Evolutionary conservation across 2,888 invertebrate genomes (phyloP).

Genomic region (Drosophila macrospina): DNA sequence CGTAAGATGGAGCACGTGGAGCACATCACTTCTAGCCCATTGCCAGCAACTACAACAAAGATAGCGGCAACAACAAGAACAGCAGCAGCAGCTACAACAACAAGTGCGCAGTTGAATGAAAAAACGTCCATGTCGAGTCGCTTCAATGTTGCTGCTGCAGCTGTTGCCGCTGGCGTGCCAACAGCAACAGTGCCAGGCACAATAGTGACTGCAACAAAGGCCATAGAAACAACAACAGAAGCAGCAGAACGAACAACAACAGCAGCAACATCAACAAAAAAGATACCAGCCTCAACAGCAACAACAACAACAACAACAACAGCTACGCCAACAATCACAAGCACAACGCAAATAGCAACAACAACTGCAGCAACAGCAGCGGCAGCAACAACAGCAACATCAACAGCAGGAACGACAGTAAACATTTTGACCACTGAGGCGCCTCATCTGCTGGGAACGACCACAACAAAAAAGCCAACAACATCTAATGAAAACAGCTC

Average conservation of each 20-base stretch:
- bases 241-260: conserved; percentile 9
- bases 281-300: conserved; percentile 11
- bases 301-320: conserved; percentile 29
- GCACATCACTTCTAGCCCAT: conserved; percentile 9
- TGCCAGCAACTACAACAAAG: not conserved
- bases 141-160: conserved; percentile 3
- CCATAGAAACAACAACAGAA: conserved; percentile 28
- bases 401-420: conserved; percentile 22
- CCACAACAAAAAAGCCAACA: conserved; percentile 43
- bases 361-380: conserved; percentile 21
- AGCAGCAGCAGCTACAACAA: conserved; percentile 21
- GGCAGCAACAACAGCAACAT: conserved; percentile 40
- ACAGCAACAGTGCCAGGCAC: conserved; percentile 23
- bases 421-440: conserved; percentile 28
- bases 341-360: not conserved
- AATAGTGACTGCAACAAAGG: conserved; percentile 1
- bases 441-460: conserved; percentile 17
- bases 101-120: conserved; percentile 23
- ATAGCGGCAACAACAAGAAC: conserved; percentile 12
- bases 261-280: conserved; percentile 10
- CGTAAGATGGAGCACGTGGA: conserved; percentile 21
- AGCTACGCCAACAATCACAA: not conserved
- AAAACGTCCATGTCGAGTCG: conserved; percentile 8
- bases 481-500: conserved; percentile 55
- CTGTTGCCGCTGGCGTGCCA: conserved; percentile 4